Percentiles rank a stretch among this genome's conserved stretches.
These are phyloP conservation scores for Drosophila kohkoa DNA, from an alignment of 1,140 invertebrate genomes.

Conservation along the genomic window DNA sequence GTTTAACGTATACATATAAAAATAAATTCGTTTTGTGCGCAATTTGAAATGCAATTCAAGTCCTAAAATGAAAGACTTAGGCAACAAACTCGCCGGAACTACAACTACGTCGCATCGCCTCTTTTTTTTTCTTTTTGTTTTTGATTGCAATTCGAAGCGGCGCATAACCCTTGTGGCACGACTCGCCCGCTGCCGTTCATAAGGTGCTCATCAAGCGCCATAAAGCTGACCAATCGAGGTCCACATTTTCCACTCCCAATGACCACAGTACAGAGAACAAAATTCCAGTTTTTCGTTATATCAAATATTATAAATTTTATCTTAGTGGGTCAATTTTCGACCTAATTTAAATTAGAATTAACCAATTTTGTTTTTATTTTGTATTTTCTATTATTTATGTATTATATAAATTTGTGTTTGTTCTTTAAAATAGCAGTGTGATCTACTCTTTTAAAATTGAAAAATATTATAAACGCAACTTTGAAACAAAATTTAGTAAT, in stretches of 20 bases:
- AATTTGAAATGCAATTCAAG: constrained; percentile 45
- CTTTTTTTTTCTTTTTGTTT: constrained; percentile 8
- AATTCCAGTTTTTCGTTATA: too few species aligned
- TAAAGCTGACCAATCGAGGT: constrained; percentile 45
- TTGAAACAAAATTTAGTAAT: too few species aligned
- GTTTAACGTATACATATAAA: constrained; percentile 49
- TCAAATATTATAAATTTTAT: too few species aligned
- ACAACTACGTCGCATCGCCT: constrained; percentile 11
- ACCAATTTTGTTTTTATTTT: too few species aligned
- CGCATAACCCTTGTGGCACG: constrained; percentile 45
- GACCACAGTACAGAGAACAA: not conserved
- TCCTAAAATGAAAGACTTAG: constrained; percentile 61
- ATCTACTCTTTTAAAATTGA: too few species aligned
- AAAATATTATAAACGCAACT: too few species aligned
- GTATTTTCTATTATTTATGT: too few species aligned
- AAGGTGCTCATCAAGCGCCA: constrained; percentile 44
- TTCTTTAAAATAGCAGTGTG: too few species aligned
- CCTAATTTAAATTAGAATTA: too few species aligned
- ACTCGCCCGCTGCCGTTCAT: constrained; percentile 39
- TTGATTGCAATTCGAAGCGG: constrained; percentile 61
- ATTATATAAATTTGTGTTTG: too few species aligned
- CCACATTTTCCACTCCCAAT: constrained; percentile 18
- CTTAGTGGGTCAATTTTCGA: too few species aligned
- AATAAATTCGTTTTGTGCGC: constrained; percentile 54
- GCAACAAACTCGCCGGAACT: constrained; percentile 52